Evolutionary conservation across 2,888 invertebrate genomes (phyloP).

Genomic region (Ctena decussata): DNA sequence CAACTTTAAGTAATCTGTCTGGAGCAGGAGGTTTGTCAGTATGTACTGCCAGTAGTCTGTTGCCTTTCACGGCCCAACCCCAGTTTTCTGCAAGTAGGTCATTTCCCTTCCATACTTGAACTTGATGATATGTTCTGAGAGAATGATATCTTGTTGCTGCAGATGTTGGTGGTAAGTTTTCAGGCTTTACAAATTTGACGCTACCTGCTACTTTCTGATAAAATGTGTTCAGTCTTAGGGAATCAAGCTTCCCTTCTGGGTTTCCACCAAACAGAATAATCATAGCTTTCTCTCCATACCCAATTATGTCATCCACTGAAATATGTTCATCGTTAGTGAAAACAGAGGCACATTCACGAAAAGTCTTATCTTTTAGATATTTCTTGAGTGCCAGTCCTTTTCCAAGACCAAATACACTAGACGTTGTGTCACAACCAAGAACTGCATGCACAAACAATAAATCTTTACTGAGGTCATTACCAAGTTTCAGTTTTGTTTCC

Average conservation of each 20-base stretch:
- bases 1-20: not conserved
- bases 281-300: not conserved
- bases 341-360: not conserved
- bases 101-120: not conserved
- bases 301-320: not conserved
- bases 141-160: conserved; percentile 13
- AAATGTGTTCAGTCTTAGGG: not conserved
- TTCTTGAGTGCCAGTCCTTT: conserved; percentile 40
- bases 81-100: not conserved
- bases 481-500: conserved; percentile 26
- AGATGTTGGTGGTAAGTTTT: conserved; percentile 19
- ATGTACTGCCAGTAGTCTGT: not conserved
- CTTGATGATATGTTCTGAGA: not conserved
- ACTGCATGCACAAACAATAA: too few species aligned
- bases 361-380: conserved; percentile 15
- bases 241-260: not conserved
- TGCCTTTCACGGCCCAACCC: not conserved
- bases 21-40: conserved; percentile 16
- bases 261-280: not conserved
- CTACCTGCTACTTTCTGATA: not conserved
- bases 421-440: conserved; percentile 61
- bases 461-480: conserved; percentile 20
- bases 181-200: not conserved
- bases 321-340: not conserved
- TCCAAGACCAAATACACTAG: conserved; percentile 54